Evolutionary conservation across 2,888 invertebrate species (phyloP), one percentile per base, ranked within the genome.

Genomic region (Deilephila porcellus): DNA sequence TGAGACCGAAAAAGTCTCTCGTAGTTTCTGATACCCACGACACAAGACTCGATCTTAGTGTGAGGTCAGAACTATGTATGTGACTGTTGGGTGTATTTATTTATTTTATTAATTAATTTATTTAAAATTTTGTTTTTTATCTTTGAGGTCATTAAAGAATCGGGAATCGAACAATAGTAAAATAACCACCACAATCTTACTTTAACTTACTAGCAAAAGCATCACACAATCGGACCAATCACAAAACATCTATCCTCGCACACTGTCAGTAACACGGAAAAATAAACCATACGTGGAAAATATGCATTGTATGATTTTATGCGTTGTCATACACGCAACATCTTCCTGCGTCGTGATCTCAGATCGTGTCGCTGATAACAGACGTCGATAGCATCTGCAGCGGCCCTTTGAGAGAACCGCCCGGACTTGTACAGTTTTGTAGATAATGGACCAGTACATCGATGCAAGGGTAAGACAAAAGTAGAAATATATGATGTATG

Each of bases 271-370:
- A 67, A 67, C 67, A 67, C 67, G 67, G 64, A 67, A 67, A 67
- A 67, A 67, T 67, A 67, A 67, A 67, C 6, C 67, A 45, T 52
- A 67, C 8, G 25, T 67, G 67, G 67, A 67, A 67, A 67, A 67
- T 67, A 52, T 67, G 64, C 64, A 45, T 67, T n/a, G 53, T 53
- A 56, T 56, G 17, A 64, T 37, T 64, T 67, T 67, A 67, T 67
- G 25, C 64, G 37, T 45, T 67, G 52, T 67, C 67, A 67, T 67
- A 56, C 20, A 52, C 45, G 52, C 25, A 56, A 25, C 52, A 52
- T 67, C 67, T 67, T 67, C 67, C 67, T 67, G 45, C n/a, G 5
- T 64, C 64, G 67, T 67, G 67, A 67, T 20, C 45, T 14, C 20
- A 17, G 52, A 67, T 67, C 14, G 45, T 67, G 25, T 45, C 20